These are phyloP conservation scores for Marmota flaviventris DNA, from an alignment of 2,113 vertebrate species.

Conservation along the genomic window DNA sequence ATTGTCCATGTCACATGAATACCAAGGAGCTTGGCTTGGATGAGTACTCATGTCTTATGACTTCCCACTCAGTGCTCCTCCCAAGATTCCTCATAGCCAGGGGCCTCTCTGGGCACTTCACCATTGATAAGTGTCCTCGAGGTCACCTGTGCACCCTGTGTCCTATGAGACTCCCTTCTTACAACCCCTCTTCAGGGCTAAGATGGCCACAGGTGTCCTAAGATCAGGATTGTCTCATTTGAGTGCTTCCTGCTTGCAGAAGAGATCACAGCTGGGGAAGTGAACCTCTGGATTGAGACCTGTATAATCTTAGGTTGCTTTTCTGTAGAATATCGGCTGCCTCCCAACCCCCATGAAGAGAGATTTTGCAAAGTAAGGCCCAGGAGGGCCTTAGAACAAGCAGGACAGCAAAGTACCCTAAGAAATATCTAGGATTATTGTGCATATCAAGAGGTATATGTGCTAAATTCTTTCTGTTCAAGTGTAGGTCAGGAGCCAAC, in stretches of 20 bases:
- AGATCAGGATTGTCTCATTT: not conserved
- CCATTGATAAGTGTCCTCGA: accelerated
- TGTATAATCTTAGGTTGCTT: not conserved
- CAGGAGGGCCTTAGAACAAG: not conserved
- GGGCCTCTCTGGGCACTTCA: not conserved
- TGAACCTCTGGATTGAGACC: not conserved
- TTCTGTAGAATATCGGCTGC: not conserved
- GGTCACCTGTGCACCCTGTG: not conserved
- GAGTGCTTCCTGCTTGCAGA: not conserved
- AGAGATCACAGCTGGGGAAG: not conserved
- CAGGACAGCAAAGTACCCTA: not conserved
- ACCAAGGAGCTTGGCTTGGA: not conserved
- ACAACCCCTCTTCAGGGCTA: not conserved
- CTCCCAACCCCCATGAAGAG: not conserved
- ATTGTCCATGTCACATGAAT: conserved; percentile 35
- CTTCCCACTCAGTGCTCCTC: not conserved
- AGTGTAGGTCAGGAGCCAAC: not conserved
- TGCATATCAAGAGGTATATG: accelerated
- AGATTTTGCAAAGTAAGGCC: not conserved
- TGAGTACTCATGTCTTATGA: conserved; percentile 50
- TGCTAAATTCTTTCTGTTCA: not conserved
- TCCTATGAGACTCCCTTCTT: not conserved
- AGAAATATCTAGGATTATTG: not conserved
- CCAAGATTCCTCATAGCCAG: not conserved
- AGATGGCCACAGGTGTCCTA: not conserved